Evolutionary conservation across 92 coral and sea anemone species (phyloP), one percentile per base, ranked within the genome.

Genomic region (Bergia puertoricense): DNA sequence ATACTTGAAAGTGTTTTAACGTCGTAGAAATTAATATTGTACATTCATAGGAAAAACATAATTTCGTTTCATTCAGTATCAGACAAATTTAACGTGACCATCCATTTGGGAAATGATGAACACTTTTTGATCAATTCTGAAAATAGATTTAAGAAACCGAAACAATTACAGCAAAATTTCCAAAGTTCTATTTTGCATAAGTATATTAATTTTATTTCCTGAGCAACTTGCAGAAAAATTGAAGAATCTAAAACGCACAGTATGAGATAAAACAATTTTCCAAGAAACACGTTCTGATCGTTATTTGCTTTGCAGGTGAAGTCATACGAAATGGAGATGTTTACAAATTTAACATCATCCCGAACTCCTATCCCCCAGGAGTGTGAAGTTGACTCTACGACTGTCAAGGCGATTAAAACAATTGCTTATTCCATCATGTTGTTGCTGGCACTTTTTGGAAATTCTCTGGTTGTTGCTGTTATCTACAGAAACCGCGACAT

Each of bases 401-500:
- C 51, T 76, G 48, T 40, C 51, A 76, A 76, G 80, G 51, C 46
- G 0, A 42, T 41, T 76, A 76, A 76, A 51, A 76, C 80, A 13
- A 2, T 18, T 10, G 80, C 80, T 16, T 76, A 45, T 43, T 76
- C 80, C 51, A 14, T 6, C 80, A 76, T 76, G 80, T 6, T 76
- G 23, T 51, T 76, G 11, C n/a, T 76, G 51, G 80, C 80, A 76
- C 51, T 76, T 6, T 43, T 23, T 14, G 86, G 86, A 20, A 83
- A 83, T 50, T 37, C 77, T 83, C 50, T 83, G 46, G 50, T 83
- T 38, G 57, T 83, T 38, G 48, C 36, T 66, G 74, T 51, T 37
- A 83, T 83, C 73, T 62, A 67, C 86, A 45, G 77, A 66, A 42
- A 41, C 54, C 86, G 86, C 8, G 22, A 38, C 57, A 66, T 83